phyloP scores from a whole-genome alignment of 2,797 vertebrate species.

The Gallinago nigripennis region DNA sequence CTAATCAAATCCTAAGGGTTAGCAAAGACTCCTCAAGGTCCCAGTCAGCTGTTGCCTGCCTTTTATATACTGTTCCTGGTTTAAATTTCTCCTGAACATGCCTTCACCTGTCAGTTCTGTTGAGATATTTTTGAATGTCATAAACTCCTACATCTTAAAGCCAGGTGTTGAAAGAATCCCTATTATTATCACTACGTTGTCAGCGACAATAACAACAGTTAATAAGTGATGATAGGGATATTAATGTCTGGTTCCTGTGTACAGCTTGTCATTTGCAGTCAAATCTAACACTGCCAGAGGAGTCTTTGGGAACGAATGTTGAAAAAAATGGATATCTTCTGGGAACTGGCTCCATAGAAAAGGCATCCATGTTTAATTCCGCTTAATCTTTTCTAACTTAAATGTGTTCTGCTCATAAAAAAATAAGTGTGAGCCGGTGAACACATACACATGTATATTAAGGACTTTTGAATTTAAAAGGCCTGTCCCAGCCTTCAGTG shows the following conservation, averaged over 20 bases:
- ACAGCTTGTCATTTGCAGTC: slow-evolving; percentile 42
- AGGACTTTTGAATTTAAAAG: not conserved
- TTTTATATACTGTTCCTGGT: not conserved
- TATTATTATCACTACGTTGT: slow-evolving; percentile 51
- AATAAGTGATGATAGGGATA: slow-evolving; percentile 52
- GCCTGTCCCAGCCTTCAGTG: not conserved
- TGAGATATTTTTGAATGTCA: slow-evolving; percentile 45
- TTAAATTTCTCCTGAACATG: slow-evolving; percentile 31
- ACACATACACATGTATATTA: rapidly evolving
- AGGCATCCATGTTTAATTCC: slow-evolving; percentile 35
- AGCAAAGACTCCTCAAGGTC: not conserved
- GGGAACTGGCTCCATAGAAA: not conserved
- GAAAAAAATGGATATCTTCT: not conserved
- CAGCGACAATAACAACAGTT: slow-evolving; percentile 63
- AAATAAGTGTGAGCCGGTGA: not conserved
- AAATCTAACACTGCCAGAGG: slow-evolving; percentile 3
- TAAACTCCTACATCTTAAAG: slow-evolving; percentile 38
- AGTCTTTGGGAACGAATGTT: not conserved
- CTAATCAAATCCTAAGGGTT: not conserved
- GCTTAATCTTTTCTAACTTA: slow-evolving; percentile 11
- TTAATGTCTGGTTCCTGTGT: slow-evolving; percentile 42
- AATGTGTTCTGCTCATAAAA: not conserved
- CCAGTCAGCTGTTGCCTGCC: not conserved
- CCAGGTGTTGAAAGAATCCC: slow-evolving; percentile 53
- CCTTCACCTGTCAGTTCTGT: slow-evolving; percentile 56